Base-by-base conservation (phyloP, 2,113 vertebrate species). In the Dryoscopus gambensis region DNA sequence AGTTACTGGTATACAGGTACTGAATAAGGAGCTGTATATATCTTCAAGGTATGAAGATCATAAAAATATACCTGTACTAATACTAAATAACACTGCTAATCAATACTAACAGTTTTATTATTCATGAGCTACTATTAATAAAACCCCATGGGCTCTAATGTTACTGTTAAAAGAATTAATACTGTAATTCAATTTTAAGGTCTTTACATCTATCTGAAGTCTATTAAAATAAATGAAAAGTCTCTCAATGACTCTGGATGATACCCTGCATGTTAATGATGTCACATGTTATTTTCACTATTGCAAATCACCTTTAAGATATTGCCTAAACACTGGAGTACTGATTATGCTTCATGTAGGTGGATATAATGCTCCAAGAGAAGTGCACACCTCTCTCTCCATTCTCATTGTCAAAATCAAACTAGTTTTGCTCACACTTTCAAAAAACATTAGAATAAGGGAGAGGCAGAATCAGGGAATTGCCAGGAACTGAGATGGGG, bases 151-250 rank as follows among this genome's bases (percentile, higher is more conserved):
- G 49, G 49, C 67, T 93, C 73, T 56, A 90, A 95, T 44, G 47
- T 81, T 89, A 64, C 89, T 56, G 55, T 87, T 95, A 89, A 78
- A 93, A 89, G 56, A 92, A 96, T 90, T 95, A 94, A 92, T 87
- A 91, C 30, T 75, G 56, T 78, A 95, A 97, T 97, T 96, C 93
- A 90, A 93, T 96, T 97, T 93, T 92, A 91, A 96, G 56, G 89
- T 87, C 80, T 89, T 96, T 95, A 95, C 84, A 84, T 82, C 52
- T 84, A 89, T 56, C 73, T 91, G 24, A 89, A 90, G 84, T 95
- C 91, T 87, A 95, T 95, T 92, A 95, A 92, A 96, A 95, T 89
- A 95, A 96, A 96, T 90, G 93, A 93, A 95, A 96, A 96, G 53
- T 56, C 83, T 95, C 80, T 81, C 91, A 87, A 89, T 84, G 89